Conservation (phyloP, 2,113 vertebrate species). For the Leptobrachium leishanense region DNA sequence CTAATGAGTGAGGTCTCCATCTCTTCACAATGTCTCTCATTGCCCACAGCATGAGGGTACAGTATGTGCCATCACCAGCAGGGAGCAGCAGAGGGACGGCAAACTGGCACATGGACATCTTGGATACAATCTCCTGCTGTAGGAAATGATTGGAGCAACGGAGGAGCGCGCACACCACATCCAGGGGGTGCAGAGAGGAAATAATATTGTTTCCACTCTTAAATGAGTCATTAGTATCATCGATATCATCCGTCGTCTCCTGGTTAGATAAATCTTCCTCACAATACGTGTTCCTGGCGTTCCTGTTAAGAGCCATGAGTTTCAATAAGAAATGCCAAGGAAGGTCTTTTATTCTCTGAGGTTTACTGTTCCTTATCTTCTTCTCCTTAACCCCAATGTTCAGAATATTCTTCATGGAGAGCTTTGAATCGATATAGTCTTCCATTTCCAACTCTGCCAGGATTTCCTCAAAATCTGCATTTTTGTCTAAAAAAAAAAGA, state of each 20-base stretch:
- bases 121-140: constrained; percentile 64
- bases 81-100: constrained; percentile 79
- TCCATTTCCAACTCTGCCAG: not conserved
- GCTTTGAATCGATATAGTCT: not conserved
- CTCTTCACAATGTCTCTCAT: constrained; percentile 61
- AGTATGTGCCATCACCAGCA: constrained; percentile 57
- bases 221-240: not conserved
- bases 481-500: not conserved
- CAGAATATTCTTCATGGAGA: constrained; percentile 37
- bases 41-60: constrained; percentile 60
- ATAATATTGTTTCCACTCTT: not conserved
- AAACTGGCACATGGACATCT: constrained; percentile 73
- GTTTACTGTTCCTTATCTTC: constrained; percentile 59
- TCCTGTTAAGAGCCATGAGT: constrained; percentile 55
- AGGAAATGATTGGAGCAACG: constrained; percentile 71
- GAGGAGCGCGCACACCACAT: constrained; percentile 69
- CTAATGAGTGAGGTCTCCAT: constrained; percentile 47
- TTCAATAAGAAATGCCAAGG: constrained; percentile 55
- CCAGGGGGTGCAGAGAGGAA: constrained; percentile 58
- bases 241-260: no score
- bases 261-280: not conserved
- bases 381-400: constrained; percentile 62
- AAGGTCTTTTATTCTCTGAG: constrained; percentile 22
- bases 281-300: constrained; percentile 54
- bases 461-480: not conserved